phyloP scores from a whole-genome alignment of 2,113 vertebrate genomes.

The Todiramphus saurophagus region DNA sequence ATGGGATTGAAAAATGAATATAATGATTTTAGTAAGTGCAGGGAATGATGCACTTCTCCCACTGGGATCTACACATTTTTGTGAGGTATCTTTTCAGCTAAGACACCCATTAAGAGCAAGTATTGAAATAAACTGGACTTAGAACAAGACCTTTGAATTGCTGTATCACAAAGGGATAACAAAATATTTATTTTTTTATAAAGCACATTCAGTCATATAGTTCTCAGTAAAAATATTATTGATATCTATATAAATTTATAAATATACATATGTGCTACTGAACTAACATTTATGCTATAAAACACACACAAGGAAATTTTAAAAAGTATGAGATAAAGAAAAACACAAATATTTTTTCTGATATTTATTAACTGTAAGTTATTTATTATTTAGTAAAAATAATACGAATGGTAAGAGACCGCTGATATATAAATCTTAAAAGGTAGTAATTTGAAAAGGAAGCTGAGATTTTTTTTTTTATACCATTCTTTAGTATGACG shows the following conservation, averaged over 20 bases:
- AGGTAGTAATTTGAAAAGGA: not conserved
- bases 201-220: not conserved
- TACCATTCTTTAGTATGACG: not conserved
- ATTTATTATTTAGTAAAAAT: not conserved
- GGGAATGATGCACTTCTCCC: not conserved
- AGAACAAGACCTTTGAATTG: not conserved
- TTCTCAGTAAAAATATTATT: not conserved
- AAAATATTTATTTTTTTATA: no score
- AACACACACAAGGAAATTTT: not conserved
- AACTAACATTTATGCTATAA: not conserved
- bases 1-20: not conserved
- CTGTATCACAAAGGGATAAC: not conserved
- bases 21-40: not conserved
- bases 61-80: not conserved
- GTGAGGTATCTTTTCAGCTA: not conserved
- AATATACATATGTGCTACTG: not conserved
- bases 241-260: not conserved
- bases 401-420: not conserved
- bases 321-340: not conserved
- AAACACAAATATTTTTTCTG: not conserved
- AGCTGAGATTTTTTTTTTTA: not conserved
- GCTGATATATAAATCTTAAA: not conserved
- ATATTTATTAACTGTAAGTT: not conserved
- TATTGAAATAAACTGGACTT: not conserved
- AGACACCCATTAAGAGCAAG: not conserved